phyloP scores from a whole-genome alignment of 2,113 vertebrate species.

The Leptosomus discolor region DNA sequence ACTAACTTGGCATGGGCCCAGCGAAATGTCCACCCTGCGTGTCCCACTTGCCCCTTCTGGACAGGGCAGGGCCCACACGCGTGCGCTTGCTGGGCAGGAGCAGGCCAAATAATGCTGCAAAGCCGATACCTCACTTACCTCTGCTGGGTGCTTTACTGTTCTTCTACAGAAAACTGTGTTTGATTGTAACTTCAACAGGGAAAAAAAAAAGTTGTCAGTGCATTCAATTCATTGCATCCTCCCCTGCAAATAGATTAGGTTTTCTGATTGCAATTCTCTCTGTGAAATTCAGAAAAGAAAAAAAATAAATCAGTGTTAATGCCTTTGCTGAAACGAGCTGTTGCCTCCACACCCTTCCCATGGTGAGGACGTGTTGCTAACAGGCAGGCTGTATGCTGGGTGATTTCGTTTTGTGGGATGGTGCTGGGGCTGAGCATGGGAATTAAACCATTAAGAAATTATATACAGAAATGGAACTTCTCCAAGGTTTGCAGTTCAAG shows the following conservation, averaged over 20 bases:
- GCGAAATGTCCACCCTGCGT: not conserved
- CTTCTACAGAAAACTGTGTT: constrained; percentile 57
- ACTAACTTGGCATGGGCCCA: constrained; percentile 72
- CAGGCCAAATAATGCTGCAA: constrained; percentile 53
- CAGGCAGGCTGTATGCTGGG: not conserved
- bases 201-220: not conserved
- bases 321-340: constrained; percentile 54
- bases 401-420: constrained; percentile 52
- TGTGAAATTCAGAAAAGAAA: constrained; percentile 45
- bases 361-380: not conserved
- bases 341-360: constrained; percentile 44
- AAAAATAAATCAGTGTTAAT: constrained; percentile 20
- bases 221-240: constrained; percentile 40
- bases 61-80: not conserved
- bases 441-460: constrained; percentile 48
- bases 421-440: constrained; percentile 47
- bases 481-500: constrained; percentile 70
- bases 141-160: constrained; percentile 63
- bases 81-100: not conserved
- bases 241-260: constrained; percentile 50
- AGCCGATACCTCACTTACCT: constrained; percentile 73
- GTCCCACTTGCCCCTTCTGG: not conserved
- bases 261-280: constrained; percentile 43
- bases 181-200: constrained; percentile 46
- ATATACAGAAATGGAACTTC: constrained; percentile 62